Conservation (phyloP, 2,797 vertebrate genomes). For the Eospalax fontanierii region DNA sequence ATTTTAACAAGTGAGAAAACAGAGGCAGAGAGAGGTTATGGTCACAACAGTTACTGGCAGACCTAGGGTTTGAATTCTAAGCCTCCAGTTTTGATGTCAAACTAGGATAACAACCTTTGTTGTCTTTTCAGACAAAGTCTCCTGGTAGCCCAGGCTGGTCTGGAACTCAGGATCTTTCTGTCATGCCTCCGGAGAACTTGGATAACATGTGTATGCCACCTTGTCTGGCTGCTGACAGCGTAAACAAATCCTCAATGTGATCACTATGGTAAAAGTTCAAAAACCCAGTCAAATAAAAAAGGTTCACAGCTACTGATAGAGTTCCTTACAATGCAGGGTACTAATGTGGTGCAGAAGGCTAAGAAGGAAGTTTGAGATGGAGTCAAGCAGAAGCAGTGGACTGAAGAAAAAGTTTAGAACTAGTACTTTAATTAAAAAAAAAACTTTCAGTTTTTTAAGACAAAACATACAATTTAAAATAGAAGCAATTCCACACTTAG, state of each 20-base stretch:
- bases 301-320: background rate
- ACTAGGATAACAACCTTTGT: background rate
- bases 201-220: background rate
- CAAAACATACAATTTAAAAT: slow-evolving; percentile 56
- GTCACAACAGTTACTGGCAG: background rate
- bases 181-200: background rate
- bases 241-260: background rate
- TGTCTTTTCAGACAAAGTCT: background rate
- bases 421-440: background rate
- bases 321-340: background rate
- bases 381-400: background rate
- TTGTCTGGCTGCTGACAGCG: background rate
- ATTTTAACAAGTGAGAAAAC: background rate
- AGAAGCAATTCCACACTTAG: slow-evolving; percentile 56
- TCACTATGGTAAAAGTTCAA: background rate
- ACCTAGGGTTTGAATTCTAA: background rate
- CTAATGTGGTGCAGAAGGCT: background rate
- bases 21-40: background rate
- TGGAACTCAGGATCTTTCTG: background rate
- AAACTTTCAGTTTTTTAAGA: background rate
- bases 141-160: background rate
- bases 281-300: background rate
- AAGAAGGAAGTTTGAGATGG: background rate
- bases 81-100: background rate
- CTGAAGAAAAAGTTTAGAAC: background rate